A percentile compares a stretch with the other conserved stretches of the same genome.
phyloP scores from a whole-genome alignment of 1,140 invertebrate species.

The Galleria mellonella region DNA sequence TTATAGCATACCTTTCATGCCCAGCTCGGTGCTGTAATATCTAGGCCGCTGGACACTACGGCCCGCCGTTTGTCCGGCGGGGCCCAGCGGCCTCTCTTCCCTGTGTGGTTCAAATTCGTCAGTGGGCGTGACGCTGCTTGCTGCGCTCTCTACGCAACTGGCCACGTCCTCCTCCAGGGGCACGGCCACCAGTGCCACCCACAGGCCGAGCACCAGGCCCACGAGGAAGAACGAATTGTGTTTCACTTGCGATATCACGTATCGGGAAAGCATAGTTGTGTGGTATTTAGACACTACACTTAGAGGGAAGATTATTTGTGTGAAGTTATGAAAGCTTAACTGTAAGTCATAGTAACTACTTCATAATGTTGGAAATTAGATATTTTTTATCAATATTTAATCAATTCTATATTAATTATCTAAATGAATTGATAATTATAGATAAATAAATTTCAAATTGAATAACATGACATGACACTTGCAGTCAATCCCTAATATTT shows the following conservation, averaged over 20 bases:
- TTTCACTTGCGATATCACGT: slow-evolving; percentile 62
- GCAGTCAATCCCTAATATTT: too few species aligned
- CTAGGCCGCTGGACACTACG: slow-evolving; percentile 83
- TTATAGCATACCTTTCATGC: slow-evolving; percentile 80
- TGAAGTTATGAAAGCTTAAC: too few species aligned
- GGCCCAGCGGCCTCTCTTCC: slow-evolving; percentile 40
- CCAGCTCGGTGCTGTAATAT: slow-evolving; percentile 94
- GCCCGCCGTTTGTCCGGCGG: slow-evolving; percentile 31
- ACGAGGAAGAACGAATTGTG: slow-evolving; percentile 67
- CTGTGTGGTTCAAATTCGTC: slow-evolving; percentile 61
- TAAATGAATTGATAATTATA: too few species aligned
- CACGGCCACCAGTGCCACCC: slow-evolving; percentile 49
- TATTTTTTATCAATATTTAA: too few species aligned
- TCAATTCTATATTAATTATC: too few species aligned
- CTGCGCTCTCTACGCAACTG: slow-evolving; percentile 14
- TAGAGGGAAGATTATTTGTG: too few species aligned
- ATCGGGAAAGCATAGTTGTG: slow-evolving; percentile 45
- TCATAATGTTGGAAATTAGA: too few species aligned
- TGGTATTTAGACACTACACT: too few species aligned
- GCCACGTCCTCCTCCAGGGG: slow-evolving; percentile 44
- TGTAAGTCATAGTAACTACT: too few species aligned
- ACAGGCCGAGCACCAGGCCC: slow-evolving; percentile 53
- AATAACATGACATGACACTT: too few species aligned
- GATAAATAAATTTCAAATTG: too few species aligned
- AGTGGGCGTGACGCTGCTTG: slow-evolving; percentile 1